phyloP scores from a whole-genome alignment of 2,113 vertebrate species.

The Progne subis region DNA sequence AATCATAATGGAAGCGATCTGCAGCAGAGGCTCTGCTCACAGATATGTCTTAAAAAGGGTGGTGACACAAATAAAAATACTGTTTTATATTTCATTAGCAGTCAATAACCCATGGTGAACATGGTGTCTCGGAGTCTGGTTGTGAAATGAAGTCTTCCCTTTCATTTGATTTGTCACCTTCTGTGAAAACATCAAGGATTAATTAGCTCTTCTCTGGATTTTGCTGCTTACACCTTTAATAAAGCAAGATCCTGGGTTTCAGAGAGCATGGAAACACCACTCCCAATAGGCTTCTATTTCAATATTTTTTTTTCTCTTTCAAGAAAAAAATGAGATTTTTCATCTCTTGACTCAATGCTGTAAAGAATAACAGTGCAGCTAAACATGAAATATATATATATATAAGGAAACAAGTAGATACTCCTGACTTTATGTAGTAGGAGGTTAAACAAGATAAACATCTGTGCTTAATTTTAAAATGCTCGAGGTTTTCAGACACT shows the following conservation, averaged over 20 bases:
- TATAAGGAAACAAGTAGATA: neutral
- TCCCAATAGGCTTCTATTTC: neutral
- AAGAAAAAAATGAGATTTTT: neutral
- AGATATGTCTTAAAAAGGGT: neutral
- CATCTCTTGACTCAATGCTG: neutral
- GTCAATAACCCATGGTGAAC: neutral
- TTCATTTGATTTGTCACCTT: neutral
- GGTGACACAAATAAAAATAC: neutral
- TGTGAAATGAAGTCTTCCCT: neutral
- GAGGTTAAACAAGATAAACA: neutral
- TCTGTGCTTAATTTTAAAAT: neutral
- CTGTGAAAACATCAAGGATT: neutral
- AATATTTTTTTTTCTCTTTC: neutral
- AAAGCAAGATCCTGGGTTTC: neutral
- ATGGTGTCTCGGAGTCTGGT: neutral
- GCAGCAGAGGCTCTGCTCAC: neutral
- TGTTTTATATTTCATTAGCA: neutral
- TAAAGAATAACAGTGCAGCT: neutral
- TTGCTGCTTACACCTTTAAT: neutral
- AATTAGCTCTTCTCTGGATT: neutral
- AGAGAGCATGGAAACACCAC: neutral
- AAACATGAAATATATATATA: neutral
- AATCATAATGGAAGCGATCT: neutral
- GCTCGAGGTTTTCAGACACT: neutral
- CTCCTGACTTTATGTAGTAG: neutral